phyloP scores from a whole-genome alignment of 2,797 vertebrate genomes.

The Lophius americanus region DNA sequence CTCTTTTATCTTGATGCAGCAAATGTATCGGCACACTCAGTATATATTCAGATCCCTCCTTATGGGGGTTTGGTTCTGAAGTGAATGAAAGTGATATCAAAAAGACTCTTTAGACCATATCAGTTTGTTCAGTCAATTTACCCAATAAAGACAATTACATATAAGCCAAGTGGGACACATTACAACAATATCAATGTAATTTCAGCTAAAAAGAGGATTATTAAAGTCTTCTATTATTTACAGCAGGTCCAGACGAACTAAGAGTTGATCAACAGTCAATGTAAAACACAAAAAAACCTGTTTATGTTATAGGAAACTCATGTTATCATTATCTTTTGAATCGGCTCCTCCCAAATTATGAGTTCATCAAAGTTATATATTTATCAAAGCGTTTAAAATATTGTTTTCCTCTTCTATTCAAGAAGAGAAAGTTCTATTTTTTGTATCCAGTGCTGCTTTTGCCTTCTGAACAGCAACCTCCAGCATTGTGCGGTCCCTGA shows the following conservation, averaged over 20 bases:
- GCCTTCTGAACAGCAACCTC: conserved; percentile 81
- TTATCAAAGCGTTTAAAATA: neutral
- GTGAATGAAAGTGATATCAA: neutral
- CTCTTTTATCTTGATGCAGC: too few species aligned
- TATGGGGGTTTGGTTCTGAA: neutral
- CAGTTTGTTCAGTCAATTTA: conserved; percentile 8
- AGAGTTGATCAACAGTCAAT: conserved; percentile 2
- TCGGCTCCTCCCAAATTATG: neutral
- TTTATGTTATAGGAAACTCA: neutral
- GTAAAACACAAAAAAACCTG: conserved; percentile 8
- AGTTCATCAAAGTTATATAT: conserved; percentile 3
- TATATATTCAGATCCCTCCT: too few species aligned
- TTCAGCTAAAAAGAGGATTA: neutral
- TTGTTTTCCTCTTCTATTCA: too few species aligned
- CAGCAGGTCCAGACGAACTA: conserved; percentile 1
- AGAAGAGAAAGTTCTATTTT: too few species aligned
- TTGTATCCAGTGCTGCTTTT: conserved; percentile 68
- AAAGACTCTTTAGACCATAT: conserved; percentile 1
- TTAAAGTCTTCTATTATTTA: conserved; percentile 16
- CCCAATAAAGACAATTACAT: neutral
- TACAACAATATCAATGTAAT: neutral
- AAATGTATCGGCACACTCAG: too few species aligned
- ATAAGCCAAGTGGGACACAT: conserved; percentile 9
- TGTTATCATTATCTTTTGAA: neutral
- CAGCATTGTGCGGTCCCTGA: conserved; percentile 73